Evolutionary conservation across 2,888 invertebrate genomes (phyloP), one percentile per base, ranked within the genome.

Genomic region (Andrena fulva): DNA sequence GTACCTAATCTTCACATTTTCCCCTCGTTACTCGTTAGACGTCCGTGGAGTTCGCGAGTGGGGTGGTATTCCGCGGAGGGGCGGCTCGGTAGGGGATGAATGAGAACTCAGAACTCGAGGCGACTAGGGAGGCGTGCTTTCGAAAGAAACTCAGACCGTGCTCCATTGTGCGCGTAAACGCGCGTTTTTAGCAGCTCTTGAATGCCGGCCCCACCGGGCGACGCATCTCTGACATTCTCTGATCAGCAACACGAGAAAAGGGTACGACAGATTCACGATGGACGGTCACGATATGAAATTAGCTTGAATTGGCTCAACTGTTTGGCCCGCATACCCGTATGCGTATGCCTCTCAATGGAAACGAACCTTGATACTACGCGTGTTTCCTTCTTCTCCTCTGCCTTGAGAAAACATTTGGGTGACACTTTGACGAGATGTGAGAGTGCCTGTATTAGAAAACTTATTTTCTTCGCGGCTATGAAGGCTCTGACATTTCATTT

Each of bases 291-390:
- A 67, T 78, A 62, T 33, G 66, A 80, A 87, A 87, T 87, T 83
- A 87, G 76, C 62, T 59, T 87, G 76, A 87, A 87, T 87, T 87
- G 85, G 63, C 72, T 75, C 31, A 69, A 85, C 76, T 12, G 76
- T 66, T 75, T 29, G 63, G 62, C 87, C 87, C 87, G 87, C 87
- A 87, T 87, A 72, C 87, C 87, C 87, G 75, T 82, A 85, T 78
- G 71, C 87, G 75, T 82, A 85, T 78, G 71, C 20, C 48, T 16
- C 54, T 10, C 64, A 31, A 71, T 62, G 72, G 62, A 77, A 68
- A 74, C 67, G 79, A 79, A 20, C 71, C 68, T 59, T 62, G 72
- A 73, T 42, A 2, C 20, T 74, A 66, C 76, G 76, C 77, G 83
- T 76, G 77, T 72, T 60, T 27, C 33, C 56, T 64, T 56, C 33